Evolutionary conservation across 2,797 vertebrate genomes (phyloP).

Genomic region (Lindbergichthys nudifrons): DNA sequence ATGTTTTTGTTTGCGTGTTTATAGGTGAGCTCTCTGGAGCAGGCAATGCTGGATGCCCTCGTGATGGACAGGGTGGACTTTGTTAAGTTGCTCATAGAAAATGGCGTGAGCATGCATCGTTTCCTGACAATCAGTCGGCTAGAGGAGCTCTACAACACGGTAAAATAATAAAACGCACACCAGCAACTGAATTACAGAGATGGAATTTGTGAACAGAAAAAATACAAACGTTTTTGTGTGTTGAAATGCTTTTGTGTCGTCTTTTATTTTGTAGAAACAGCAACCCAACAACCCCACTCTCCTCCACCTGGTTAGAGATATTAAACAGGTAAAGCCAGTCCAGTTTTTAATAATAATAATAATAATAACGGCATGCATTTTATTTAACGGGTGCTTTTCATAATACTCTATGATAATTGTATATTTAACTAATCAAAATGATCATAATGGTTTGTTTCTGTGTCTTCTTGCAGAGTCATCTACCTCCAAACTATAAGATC

Average conservation of each 20-base stretch:
- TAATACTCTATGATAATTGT: too few species aligned
- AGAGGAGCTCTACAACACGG: slow-evolving; percentile 98
- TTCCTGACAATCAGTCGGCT: slow-evolving; percentile 96
- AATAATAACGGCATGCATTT: background rate
- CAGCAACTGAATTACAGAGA: background rate
- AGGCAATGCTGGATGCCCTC: slow-evolving; percentile 97
- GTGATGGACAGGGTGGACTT: slow-evolving; percentile 99
- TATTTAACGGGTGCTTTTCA: too few species aligned
- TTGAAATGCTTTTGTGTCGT: slow-evolving; percentile 4
- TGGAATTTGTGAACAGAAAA: background rate
- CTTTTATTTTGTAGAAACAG: slow-evolving; percentile 89
- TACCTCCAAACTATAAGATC: slow-evolving; percentile 98
- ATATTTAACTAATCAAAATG: too few species aligned
- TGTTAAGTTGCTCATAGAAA: slow-evolving; percentile 98
- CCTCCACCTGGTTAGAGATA: slow-evolving; percentile 95
- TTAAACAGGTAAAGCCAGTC: slow-evolving; percentile 90
- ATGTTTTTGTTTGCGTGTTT: slow-evolving; percentile 38
- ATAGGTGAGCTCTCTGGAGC: slow-evolving; percentile 97
- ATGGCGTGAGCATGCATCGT: slow-evolving; percentile 99
- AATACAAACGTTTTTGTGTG: background rate
- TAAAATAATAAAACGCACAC: slow-evolving; percentile 64
- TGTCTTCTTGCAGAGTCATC: slow-evolving; percentile 88
- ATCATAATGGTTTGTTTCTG: slow-evolving; percentile 2
- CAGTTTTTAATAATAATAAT: background rate
- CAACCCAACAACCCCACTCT: slow-evolving; percentile 94